Percentiles rank a stretch among this genome's conserved stretches.
Evolutionary conservation across 92 coral and sea anemone species (phyloP).

Genomic region (Diadumene lineata): DNA sequence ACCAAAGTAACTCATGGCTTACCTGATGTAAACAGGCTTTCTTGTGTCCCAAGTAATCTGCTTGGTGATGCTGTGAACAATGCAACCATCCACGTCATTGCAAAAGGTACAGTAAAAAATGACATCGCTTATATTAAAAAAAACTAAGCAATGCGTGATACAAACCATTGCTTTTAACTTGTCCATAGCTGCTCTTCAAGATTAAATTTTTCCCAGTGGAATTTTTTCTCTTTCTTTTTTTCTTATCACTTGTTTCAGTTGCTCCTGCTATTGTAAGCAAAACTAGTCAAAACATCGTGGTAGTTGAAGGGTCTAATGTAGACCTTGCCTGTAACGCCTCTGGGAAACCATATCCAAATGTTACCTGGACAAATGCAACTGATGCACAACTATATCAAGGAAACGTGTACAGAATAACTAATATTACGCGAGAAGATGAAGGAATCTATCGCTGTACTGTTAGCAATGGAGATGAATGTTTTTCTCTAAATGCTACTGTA

Average conservation of each 20-base stretch:
- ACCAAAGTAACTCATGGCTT: background rate
- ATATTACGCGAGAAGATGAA: conserved; percentile 12
- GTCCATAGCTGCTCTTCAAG: background rate
- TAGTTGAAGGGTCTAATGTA: conserved; percentile 5
- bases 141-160: background rate
- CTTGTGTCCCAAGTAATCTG: conserved; percentile 24
- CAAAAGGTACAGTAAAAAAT: too few species aligned
- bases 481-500: background rate
- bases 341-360: background rate
- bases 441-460: conserved; percentile 51
- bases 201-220: background rate
- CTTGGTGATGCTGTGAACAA: background rate
- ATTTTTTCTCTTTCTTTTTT: too few species aligned
- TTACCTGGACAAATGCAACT: conserved; percentile 11
- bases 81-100: conserved; percentile 16
- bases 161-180: background rate
- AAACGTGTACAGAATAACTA: background rate
- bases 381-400: background rate
- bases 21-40: conserved; percentile 17
- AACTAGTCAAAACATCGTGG: background rate
- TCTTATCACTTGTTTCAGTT: background rate
- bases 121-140: too few species aligned
- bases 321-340: background rate
- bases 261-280: background rate
- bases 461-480: conserved; percentile 51